These are phyloP conservation scores for Erebia epiphron DNA, from an alignment of 2,888 invertebrate genomes.

Conservation along the genomic window DNA sequence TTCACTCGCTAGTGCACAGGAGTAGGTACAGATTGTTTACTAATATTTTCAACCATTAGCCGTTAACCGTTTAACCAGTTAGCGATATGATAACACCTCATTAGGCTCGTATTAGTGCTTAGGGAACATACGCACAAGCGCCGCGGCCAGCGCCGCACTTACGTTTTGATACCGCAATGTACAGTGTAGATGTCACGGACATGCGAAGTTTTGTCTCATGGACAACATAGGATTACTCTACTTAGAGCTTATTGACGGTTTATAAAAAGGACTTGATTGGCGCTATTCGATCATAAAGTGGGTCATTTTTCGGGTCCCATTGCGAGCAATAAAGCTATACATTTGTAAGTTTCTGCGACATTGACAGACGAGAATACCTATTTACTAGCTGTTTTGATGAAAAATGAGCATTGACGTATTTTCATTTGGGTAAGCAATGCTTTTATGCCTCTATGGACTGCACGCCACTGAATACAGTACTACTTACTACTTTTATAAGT, in stretches of 20 bases:
- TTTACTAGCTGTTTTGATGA: too few relatives aligned
- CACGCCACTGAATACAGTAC: too few relatives aligned
- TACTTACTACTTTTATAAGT: too few relatives aligned
- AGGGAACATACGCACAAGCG: constrained; percentile 47
- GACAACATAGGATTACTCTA: constrained; percentile 62
- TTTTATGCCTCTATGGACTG: too few relatives aligned
- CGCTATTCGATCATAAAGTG: constrained; percentile 1
- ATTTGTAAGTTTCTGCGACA: not conserved
- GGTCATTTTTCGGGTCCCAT: not conserved
- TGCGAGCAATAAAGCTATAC: not conserved
- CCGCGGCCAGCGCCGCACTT: constrained; percentile 47
- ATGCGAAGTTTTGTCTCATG: constrained; percentile 59
- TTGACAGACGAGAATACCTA: too few relatives aligned
- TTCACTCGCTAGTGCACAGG: too few relatives aligned
- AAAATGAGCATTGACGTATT: too few relatives aligned
- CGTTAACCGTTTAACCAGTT: too few relatives aligned
- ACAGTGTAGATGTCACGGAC: constrained; percentile 68
- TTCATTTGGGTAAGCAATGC: too few relatives aligned
- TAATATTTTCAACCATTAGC: too few relatives aligned
- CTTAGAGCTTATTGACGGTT: constrained; percentile 60
- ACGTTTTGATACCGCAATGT: constrained; percentile 45
- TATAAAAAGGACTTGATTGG: constrained; percentile 11
- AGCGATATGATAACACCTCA: too few relatives aligned
- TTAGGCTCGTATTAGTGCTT: constrained; percentile 22
- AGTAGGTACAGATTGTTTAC: too few relatives aligned